Conservation (phyloP, 2,113 vertebrate genomes). For the Cottus gobio region DNA sequence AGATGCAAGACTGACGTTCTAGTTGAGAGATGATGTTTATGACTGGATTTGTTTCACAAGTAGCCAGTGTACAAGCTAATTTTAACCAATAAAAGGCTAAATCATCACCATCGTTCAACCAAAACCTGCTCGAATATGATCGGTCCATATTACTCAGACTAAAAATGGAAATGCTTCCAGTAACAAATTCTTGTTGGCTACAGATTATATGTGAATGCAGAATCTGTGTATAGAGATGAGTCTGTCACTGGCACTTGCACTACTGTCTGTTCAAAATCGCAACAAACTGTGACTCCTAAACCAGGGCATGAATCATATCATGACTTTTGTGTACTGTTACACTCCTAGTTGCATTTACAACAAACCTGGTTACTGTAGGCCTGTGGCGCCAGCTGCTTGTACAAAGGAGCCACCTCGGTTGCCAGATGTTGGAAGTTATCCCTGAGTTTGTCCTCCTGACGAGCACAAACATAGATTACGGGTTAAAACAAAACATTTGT, state of each 20-base stretch:
- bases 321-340: background rate
- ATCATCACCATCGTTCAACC: too few species aligned
- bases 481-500: background rate
- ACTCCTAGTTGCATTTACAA: background rate
- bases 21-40: too few species aligned
- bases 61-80: too few species aligned
- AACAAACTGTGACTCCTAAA: background rate
- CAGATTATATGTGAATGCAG: background rate
- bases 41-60: too few species aligned
- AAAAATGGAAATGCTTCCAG: too few species aligned
- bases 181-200: too few species aligned
- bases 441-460: conserved; percentile 93
- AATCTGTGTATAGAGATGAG: background rate
- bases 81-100: too few species aligned
- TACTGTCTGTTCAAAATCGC: background rate
- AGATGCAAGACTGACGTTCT: too few species aligned
- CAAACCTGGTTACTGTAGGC: conserved; percentile 97
- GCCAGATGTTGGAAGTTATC: conserved; percentile 95
- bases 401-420: conserved; percentile 93
- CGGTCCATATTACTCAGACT: too few species aligned
- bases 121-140: too few species aligned
- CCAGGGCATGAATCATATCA: background rate
- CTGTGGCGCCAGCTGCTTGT: conserved; percentile 92
- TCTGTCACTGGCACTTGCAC: background rate
- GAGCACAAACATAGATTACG: conserved; percentile 22